Evolutionary conservation across 1,140 invertebrate species (phyloP).

Genomic region (Paracyclopina nana): DNA sequence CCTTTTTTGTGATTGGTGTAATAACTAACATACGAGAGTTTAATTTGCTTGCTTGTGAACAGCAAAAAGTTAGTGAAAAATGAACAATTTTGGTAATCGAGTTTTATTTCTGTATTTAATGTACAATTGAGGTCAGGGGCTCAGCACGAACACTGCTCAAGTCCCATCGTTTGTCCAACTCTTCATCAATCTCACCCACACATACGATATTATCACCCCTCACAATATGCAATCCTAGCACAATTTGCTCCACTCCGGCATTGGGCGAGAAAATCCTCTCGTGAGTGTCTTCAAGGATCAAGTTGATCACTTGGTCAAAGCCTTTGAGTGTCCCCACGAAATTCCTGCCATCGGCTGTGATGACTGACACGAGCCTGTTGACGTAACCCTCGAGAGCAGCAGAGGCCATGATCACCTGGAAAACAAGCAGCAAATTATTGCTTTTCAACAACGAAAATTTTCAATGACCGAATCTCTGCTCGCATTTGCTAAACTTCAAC

Average conservation of each 20-base stretch:
- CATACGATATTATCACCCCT: constrained; percentile 17
- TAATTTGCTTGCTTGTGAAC: too few species aligned
- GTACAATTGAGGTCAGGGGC: constrained; percentile 16
- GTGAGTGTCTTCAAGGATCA: constrained; percentile 92
- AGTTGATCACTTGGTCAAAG: constrained; percentile 95
- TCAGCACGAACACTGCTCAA: constrained; percentile 20
- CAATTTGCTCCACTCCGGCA: constrained; percentile 57
- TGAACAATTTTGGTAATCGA: too few species aligned
- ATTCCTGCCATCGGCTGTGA: constrained; percentile 15
- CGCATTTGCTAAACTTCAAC: constrained; percentile 9
- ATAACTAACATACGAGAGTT: too few species aligned
- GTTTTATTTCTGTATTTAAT: too few species aligned
- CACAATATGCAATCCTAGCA: constrained; percentile 16
- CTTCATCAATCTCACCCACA: constrained; percentile 21
- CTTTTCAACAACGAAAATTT: not conserved
- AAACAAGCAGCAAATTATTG: not conserved
- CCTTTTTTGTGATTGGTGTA: too few species aligned
- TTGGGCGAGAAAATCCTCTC: constrained; percentile 84
- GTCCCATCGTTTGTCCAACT: constrained; percentile 20
- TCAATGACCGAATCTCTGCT: constrained; percentile 15
- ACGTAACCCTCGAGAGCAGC: constrained; percentile 12
- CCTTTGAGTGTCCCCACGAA: constrained; percentile 61
- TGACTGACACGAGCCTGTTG: constrained; percentile 12
- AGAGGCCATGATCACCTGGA: not conserved
- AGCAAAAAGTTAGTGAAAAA: too few species aligned